Evolutionary conservation across 2,888 invertebrate genomes (phyloP), one percentile per base, ranked within the genome.

Genomic region (Brenthis daphne): DNA sequence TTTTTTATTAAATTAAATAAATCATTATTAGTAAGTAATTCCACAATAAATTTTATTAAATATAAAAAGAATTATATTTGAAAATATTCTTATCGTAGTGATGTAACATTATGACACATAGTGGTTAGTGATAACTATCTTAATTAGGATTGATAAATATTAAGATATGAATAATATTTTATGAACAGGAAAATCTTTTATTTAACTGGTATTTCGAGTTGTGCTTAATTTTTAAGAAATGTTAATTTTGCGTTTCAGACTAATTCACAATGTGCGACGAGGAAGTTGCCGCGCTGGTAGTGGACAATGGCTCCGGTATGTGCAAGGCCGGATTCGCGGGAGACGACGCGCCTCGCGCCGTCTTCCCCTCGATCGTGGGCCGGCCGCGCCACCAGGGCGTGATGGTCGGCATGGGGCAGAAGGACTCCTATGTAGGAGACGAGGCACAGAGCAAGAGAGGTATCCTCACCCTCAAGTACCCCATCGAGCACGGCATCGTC

Each of bases 351-450:
- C 98, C 98, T 73, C 95, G 98, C 83, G 98, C 98, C 87, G 98
- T 98, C 80, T 99, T 99, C 94, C 98, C 98, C 78, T 98, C 98
- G 72, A 98, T 98, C 90, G 98, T 98, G 79, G 98, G 98, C 79
- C 95, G 98, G 82, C 98, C 98, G 76, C 96, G 98, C 82, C 98
- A 98, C 91, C 97, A 97, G 93, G 97, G 97, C 82, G 97, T 97
- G 86, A 98, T 98, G 98, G 98, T 98, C 83, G 98, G 98, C 88
- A 98, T 98, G 98, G 98, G 98, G 80, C 98, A 98, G 93, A 98
- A 98, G 93, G 98, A 98, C 94, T 97, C 96, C 77, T 98, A 98
- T 90, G 98, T 98, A 70, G 98, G 98, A 72, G 98, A 98, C 88
- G 98, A 98, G 93, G 98, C 98, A 83, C 98, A 98, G 93, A 97